phyloP scores from a whole-genome alignment of 2,888 invertebrate genomes.

The Ypsolopha sequella region DNA sequence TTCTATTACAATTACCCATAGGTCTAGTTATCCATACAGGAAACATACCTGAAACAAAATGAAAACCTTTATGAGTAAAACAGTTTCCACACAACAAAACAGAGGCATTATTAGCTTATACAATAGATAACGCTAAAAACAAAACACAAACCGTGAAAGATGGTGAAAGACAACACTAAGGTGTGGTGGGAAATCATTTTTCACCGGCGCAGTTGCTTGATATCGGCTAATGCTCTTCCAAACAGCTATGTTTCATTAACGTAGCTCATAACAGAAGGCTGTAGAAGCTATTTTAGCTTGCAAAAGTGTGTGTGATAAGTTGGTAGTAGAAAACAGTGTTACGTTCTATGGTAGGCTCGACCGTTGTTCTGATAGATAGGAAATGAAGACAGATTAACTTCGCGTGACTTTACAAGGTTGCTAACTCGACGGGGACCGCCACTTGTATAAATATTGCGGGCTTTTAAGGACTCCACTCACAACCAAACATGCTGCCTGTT shows the following conservation, averaged over 20 bases:
- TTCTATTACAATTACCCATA: no score
- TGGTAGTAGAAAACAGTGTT: neutral
- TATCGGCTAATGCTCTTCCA: conserved; percentile 48
- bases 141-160: conserved; percentile 53
- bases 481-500: no score
- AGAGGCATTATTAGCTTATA: conserved; percentile 45
- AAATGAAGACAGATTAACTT: conserved; percentile 68
- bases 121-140: conserved; percentile 50
- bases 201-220: conserved; percentile 56
- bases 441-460: conserved; percentile 20
- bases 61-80: conserved; percentile 40
- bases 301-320: neutral
- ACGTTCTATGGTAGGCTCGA: conserved; percentile 23
- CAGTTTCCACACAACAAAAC: conserved; percentile 32
- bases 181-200: conserved; percentile 67
- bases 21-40: conserved; percentile 3
- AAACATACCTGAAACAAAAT: conserved; percentile 46
- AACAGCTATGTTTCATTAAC: neutral
- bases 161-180: conserved; percentile 41
- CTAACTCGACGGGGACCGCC: conserved; percentile 17
- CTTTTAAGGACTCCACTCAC: neutral
- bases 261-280: conserved; percentile 7
- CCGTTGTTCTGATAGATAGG: conserved; percentile 62
- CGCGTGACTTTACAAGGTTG: conserved; percentile 55
- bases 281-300: neutral